These are phyloP conservation scores for Andricus quercusramuli DNA, from an alignment of 2,888 invertebrate species.

Conservation along the genomic window DNA sequence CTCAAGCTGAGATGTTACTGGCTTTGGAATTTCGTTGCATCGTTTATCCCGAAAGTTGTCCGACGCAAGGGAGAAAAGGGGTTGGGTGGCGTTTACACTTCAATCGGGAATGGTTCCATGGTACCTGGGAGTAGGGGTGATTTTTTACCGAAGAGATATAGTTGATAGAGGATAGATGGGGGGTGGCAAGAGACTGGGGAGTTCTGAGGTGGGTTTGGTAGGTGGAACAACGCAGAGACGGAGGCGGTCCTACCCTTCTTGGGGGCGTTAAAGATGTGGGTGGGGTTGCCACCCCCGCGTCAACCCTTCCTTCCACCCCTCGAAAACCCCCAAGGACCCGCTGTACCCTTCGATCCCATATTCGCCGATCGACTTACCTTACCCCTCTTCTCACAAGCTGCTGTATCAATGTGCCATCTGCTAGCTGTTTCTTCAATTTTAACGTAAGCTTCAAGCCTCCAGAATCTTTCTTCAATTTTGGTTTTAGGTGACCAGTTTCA, in stretches of 20 bases:
- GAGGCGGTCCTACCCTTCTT: constrained; percentile 76
- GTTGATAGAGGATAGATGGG: constrained; percentile 62
- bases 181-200: constrained; percentile 68
- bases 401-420: constrained; percentile 53
- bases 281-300: constrained; percentile 68
- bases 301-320: constrained; percentile 46
- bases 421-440: constrained; percentile 52
- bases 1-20: background rate
- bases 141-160: constrained; percentile 62
- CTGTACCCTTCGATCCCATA: constrained; percentile 71
- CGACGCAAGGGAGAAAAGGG: background rate
- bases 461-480: background rate
- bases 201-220: constrained; percentile 70
- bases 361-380: constrained; percentile 71
- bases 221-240: constrained; percentile 75
- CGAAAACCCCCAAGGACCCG: constrained; percentile 63
- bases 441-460: constrained; percentile 44
- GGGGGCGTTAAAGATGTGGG: constrained; percentile 77
- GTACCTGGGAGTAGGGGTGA: constrained; percentile 64
- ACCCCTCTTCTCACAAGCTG: constrained; percentile 54
- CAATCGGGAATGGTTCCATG: constrained; percentile 61
- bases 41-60: constrained; percentile 22
- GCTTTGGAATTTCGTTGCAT: constrained; percentile 31
- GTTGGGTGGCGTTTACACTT: constrained; percentile 43
- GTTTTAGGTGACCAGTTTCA: background rate